A percentile compares a stretch with the other conserved stretches of the same genome.
phyloP scores from a whole-genome alignment of 2,888 invertebrate genomes.

The Zele albiditarsus region DNA sequence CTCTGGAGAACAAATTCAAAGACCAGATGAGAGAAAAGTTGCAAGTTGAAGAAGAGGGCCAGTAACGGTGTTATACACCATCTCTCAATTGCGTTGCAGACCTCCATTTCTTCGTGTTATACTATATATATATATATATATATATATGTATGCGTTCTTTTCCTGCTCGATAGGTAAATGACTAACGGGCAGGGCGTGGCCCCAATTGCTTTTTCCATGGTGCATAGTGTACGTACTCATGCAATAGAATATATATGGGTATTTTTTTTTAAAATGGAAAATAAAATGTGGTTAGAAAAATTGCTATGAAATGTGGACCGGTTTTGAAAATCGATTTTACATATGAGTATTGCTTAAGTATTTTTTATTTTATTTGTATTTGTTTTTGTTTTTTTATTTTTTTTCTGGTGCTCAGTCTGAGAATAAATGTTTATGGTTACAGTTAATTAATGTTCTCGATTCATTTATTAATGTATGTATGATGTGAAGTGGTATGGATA shows the following conservation, averaged over 20 bases:
- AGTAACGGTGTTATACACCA: conserved; percentile 37
- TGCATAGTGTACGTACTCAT: neutral
- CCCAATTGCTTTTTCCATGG: conserved; percentile 21
- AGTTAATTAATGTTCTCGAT: neutral
- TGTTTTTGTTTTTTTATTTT: neutral
- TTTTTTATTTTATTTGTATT: neutral
- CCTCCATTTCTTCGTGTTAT: conserved; percentile 10
- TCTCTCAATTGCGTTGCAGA: neutral
- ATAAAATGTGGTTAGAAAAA: neutral
- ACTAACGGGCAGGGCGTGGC: conserved; percentile 36
- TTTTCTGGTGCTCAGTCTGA: neutral
- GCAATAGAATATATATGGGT: neutral
- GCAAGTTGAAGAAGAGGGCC: conserved; percentile 37
- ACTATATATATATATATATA: too few species aligned
- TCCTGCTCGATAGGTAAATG: conserved; percentile 21
- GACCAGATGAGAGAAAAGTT: conserved; percentile 10
- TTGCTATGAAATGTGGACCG: neutral
- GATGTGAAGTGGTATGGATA: too few species aligned
- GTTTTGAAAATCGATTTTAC: neutral
- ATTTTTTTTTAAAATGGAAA: neutral
- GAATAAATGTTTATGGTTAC: neutral
- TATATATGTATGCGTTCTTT: neutral
- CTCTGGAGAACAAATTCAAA: conserved; percentile 17
- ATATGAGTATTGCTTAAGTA: neutral
- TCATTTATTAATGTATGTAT: neutral